Conservation (phyloP, 2,888 invertebrate genomes). For the Helicoverpa assulta region DNA sequence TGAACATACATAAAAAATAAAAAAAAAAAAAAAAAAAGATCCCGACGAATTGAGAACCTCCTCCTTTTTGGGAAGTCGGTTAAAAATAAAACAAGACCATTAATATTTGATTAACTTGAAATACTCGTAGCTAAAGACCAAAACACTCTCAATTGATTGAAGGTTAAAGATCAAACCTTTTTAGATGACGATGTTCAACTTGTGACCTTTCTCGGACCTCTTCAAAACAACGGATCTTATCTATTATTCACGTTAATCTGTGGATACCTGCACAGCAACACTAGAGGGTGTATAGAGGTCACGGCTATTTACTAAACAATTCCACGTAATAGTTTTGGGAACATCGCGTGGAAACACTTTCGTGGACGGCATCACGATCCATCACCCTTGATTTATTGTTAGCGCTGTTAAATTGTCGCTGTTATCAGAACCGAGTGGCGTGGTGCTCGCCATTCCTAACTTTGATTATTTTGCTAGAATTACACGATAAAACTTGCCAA, state of each 20-base stretch:
- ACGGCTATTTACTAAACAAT: conserved; percentile 19
- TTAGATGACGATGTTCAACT: conserved; percentile 7
- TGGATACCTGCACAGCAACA: conserved; percentile 32
- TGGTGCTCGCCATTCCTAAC: conserved; percentile 1
- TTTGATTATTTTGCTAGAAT: neutral
- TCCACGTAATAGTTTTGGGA: conserved; percentile 28
- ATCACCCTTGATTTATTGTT: conserved; percentile 53
- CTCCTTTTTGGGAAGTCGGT: too few species aligned
- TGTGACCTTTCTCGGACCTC: conserved; percentile 3
- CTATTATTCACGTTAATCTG: conserved; percentile 39
- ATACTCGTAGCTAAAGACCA: neutral
- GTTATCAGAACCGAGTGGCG: conserved; percentile 22
- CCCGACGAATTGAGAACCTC: too few species aligned
- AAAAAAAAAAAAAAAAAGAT: too few species aligned
- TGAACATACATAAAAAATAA: too few species aligned
- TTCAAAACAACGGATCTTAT: conserved; percentile 16
- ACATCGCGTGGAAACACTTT: conserved; percentile 55
- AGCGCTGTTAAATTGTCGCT: conserved; percentile 39
- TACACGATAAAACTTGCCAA: neutral
- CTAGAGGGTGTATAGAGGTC: conserved; percentile 43
- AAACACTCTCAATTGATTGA: conserved; percentile 3
- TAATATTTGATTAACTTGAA: neutral
- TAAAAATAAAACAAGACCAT: neutral
- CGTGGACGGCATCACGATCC: conserved; percentile 38
- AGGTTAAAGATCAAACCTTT: conserved; percentile 11